Evolutionary conservation across 2,113 vertebrate species (phyloP).

Genomic region (Synodontis membranacea): DNA sequence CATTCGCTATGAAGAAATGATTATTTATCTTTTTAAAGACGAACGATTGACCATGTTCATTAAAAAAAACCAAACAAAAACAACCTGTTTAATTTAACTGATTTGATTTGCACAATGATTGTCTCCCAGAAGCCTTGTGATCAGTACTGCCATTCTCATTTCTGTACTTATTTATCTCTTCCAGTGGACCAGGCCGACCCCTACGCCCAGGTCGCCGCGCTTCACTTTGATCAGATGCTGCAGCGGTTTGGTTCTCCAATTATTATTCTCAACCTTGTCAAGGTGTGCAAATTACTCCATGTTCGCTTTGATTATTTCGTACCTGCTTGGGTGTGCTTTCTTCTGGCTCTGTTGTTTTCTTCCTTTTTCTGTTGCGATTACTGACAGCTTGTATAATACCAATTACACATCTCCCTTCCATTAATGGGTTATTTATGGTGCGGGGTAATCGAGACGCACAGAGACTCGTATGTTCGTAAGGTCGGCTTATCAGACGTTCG

Average conservation of each 20-base stretch:
- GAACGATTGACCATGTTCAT: not conserved
- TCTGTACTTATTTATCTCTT: not conserved
- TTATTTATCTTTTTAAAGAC: not conserved
- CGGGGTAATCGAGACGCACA: constrained; percentile 1
- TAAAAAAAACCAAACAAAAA: too few species aligned
- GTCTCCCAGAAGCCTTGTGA: not conserved
- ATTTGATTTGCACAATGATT: not conserved
- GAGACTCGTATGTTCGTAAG: not conserved
- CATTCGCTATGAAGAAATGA: not conserved
- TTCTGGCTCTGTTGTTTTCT: not conserved
- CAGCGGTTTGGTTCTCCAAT: constrained; percentile 96
- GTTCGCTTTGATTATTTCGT: not conserved
- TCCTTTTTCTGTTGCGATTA: not conserved
- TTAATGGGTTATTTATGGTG: not conserved
- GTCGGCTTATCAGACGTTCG: constrained; percentile 5
- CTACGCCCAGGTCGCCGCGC: constrained; percentile 87
- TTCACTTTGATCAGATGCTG: constrained; percentile 99
- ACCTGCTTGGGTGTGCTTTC: not conserved
- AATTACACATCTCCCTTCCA: not conserved
- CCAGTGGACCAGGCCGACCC: constrained; percentile 98
- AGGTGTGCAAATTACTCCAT: constrained; percentile 73
- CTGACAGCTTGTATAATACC: not conserved
- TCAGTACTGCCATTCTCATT: too few species aligned
- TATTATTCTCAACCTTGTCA: constrained; percentile 97
- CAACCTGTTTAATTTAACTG: too few species aligned